Evolutionary conservation across 2,888 invertebrate genomes (phyloP), one percentile per base, ranked within the genome.

Genomic region (Hirtodrosophila confusa): DNA sequence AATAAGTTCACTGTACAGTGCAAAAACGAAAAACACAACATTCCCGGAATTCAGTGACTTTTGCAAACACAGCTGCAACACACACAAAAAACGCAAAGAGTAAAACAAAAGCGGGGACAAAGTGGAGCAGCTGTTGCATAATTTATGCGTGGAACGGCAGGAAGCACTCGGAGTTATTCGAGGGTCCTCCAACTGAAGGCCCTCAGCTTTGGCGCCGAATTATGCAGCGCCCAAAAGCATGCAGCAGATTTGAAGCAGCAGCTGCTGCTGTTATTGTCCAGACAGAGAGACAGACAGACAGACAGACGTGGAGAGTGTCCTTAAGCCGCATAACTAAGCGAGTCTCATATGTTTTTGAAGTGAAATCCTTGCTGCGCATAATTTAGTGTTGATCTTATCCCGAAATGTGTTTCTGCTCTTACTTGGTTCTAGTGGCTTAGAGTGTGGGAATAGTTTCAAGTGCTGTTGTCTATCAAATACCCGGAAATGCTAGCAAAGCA

Each of bases 71-170:
- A 62, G 35, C 23, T 43, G 48, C 33, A 27, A 12, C 43, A 37
- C 12, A 29, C 29, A 35, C n/a, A 35, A 4, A 11, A 3, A 3
- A 7, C 8, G 10, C 35, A 24, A 12, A 11, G 11, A 17, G 8
- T 33, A 39, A 47, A 29, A 60, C 43, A 56, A 47, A 53, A 56
- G 55, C 33, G 47, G 17, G 47, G 37, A 39, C 35, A 67, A 57
- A 63, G 48, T 66, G 53, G 61, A 66, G 65, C 77, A 61, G 61
- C 73, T 72, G 75, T 62, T 76, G 77, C 64, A 77, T 73, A 69
- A 73, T 64, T 80, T 80, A 80, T 80, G 71, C 78, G 64, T 56
- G 57, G 24, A 37, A 51, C 67, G 27, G 6, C 4, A 27, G 63
- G 49, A 55, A 62, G 56, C 55, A 54, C 49, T 72, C 33, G 17